Base-by-base conservation (phyloP, 2,797 vertebrate species). In the Thunnus albacares region DNA sequence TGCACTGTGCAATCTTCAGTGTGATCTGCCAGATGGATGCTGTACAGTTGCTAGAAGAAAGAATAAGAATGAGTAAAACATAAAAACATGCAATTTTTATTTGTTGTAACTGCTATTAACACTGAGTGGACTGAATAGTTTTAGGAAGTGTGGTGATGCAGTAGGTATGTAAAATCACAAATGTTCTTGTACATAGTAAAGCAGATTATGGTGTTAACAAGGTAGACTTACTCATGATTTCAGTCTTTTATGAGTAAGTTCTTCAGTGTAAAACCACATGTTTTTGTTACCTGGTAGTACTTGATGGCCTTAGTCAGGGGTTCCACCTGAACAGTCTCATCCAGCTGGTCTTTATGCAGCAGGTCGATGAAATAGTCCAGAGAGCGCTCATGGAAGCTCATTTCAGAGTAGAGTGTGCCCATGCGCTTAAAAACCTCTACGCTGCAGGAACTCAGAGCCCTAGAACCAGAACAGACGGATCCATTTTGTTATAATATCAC, bases 281-380 rank as follows among this genome's bases (percentile, higher is more conserved):
- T 20, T 41, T 18, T n/a, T 38, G 17, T 78, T 90, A 99, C 98
- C 97, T 99, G 98, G 79, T 99, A 99, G 92, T 98, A 99, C 75
- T 98, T 98, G 94, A 99, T 97, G 89, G 98, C 97, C 89, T 98
- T 99, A 66, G 97, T 98, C 75, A 99, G 96, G 0, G 97, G 97
- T 82, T 98, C 98, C 85, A 99, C 98, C 0, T 98, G 97, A 75
- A 99, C 96, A 0, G 98, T 99, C 95, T 99, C 98, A 0, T 99
- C 98, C 66, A 99, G 95, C 92, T 98, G 97, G 90, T 99, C 98
- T 93, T 97, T 99, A 93, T 98, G 97, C 65, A 99, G 94, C 81
- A 99, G 95, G 89, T 99, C 97, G 0, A 99, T 99, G 78, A 99
- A 96, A 90, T 96, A 97, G 86, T 99, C 98, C 90, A 99, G 91